Percentiles rank a stretch among this genome's conserved stretches.
Conservation (phyloP, 2,113 vertebrate species). For the Synodontis membranacea region DNA sequence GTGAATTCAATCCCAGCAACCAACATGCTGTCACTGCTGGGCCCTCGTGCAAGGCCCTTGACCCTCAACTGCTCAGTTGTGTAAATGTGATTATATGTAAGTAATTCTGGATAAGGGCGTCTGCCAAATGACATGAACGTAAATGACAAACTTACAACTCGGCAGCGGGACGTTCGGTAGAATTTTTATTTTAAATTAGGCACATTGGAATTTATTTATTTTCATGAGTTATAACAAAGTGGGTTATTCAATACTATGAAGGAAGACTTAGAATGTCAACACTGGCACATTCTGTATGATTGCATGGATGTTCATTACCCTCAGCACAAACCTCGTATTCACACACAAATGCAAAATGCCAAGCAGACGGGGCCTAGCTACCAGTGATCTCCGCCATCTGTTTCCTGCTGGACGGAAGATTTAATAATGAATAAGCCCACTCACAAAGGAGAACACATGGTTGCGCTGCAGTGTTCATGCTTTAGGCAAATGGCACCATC, state of each 20-base stretch:
- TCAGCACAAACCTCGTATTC: background rate
- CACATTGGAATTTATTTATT: background rate
- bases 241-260: background rate
- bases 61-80: too few species aligned
- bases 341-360: conserved; percentile 30
- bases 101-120: too few species aligned
- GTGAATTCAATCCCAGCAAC: too few species aligned
- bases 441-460: conserved; percentile 32
- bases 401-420: conserved; percentile 44
- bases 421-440: conserved; percentile 51
- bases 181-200: background rate
- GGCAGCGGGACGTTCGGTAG: background rate
- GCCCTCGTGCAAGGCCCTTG: too few species aligned
- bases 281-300: background rate
- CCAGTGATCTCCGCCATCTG: conserved; percentile 53
- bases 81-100: too few species aligned
- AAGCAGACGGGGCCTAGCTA: conserved; percentile 27
- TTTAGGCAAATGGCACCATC: background rate
- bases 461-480: background rate
- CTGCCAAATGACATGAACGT: too few species aligned
- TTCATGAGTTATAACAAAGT: background rate
- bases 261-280: background rate
- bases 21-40: too few species aligned
- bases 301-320: background rate
- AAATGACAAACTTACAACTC: too few species aligned